Evolutionary conservation across 1,140 invertebrate genomes (phyloP).

Genomic region (Macrotrachela quadricornifera): DNA sequence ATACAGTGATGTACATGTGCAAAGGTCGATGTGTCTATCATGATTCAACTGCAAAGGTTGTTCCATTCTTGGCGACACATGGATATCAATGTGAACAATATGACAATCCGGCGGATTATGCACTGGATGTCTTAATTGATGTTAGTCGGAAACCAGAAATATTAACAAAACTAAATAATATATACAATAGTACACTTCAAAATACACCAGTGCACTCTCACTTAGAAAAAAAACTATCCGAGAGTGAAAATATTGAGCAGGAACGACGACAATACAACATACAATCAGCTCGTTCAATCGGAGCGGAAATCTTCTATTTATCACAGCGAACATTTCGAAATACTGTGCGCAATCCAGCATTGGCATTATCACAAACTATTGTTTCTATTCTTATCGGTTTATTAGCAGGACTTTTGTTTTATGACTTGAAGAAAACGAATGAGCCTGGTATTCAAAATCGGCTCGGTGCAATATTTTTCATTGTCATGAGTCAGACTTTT

Average conservation of each 20-base stretch:
- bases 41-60: constrained; percentile 17
- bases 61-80: constrained; percentile 18
- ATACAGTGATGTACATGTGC: constrained; percentile 19
- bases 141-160: too few species aligned
- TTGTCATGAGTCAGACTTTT: too few species aligned
- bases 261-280: too few species aligned
- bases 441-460: constrained; percentile 21
- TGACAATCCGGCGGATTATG: constrained; percentile 29
- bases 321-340: constrained; percentile 18
- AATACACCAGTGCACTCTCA: too few species aligned
- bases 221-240: too few species aligned
- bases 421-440: constrained; percentile 15
- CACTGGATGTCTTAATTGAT: constrained; percentile 23
- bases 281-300: too few species aligned
- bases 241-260: too few species aligned
- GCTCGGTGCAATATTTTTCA: too few species aligned
- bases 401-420: constrained; percentile 25
- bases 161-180: too few species aligned
- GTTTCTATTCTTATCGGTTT: constrained; percentile 20
- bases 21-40: constrained; percentile 22
- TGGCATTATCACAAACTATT: constrained; percentile 17
- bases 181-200: too few species aligned
- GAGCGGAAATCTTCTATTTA: constrained; percentile 11
- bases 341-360: constrained; percentile 20
- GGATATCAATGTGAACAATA: constrained; percentile 24